Conservation (phyloP, 2,888 invertebrate species). For the Cephus runcator region DNA sequence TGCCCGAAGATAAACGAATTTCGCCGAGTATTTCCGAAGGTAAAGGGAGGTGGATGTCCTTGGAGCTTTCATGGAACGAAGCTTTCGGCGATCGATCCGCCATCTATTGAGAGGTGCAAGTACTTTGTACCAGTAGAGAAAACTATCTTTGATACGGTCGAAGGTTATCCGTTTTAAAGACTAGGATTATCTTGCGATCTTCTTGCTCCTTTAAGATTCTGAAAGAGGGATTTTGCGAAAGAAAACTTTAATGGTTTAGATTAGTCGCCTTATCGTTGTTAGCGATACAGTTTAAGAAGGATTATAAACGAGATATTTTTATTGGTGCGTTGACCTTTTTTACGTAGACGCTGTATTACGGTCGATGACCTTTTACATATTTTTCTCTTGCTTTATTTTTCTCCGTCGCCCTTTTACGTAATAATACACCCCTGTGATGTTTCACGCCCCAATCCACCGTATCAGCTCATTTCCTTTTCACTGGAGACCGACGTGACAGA, state of each 20-base stretch:
- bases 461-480: not conserved
- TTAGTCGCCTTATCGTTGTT: not conserved
- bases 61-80: slow-evolving; percentile 17
- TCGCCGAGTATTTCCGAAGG: slow-evolving; percentile 30
- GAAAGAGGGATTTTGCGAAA: not conserved
- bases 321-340: not conserved
- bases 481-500: not conserved
- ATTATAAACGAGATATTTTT: not conserved
- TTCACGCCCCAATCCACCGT: not conserved
- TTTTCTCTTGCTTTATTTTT: not conserved
- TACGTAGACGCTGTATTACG: not conserved
- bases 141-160: slow-evolving; percentile 19
- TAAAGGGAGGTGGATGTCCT: slow-evolving; percentile 37
- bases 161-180: not conserved
- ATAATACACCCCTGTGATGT: not conserved
- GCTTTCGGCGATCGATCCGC: slow-evolving; percentile 6
- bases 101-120: slow-evolving; percentile 7
- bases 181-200: not conserved
- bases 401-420: not conserved
- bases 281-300: not conserved
- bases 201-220: not conserved
- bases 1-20: slow-evolving; percentile 24
- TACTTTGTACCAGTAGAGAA: slow-evolving; percentile 12
- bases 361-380: not conserved
- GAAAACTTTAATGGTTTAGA: not conserved